Evolutionary conservation across 2,797 vertebrate species (phyloP).

Genomic region (Masticophis lateralis): DNA sequence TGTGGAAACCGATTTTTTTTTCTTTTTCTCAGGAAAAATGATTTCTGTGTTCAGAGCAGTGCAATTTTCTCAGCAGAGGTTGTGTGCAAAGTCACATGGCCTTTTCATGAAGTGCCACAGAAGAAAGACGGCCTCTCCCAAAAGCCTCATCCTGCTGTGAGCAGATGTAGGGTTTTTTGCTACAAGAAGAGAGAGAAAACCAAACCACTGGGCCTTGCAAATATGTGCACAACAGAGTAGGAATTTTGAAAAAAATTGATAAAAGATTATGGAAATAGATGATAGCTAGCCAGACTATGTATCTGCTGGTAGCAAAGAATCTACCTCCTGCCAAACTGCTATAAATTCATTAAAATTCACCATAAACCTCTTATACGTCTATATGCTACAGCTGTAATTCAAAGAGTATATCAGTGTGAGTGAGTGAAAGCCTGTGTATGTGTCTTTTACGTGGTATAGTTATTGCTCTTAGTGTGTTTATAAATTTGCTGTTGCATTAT

Average conservation of each 20-base stretch:
- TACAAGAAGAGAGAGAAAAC: background rate
- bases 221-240: background rate
- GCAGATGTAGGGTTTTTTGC: background rate
- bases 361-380: background rate
- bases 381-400: background rate
- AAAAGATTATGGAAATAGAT: background rate
- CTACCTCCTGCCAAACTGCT: background rate
- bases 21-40: background rate
- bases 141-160: background rate
- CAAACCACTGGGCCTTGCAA: background rate
- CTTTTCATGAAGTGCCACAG: background rate
- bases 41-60: background rate
- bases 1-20: background rate
- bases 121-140: background rate
- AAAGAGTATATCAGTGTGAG: background rate
- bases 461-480: background rate
- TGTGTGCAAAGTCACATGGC: background rate
- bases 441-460: background rate
- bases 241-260: background rate
- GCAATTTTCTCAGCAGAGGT: background rate
- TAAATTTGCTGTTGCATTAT: background rate
- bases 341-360: background rate
- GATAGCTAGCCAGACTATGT: background rate
- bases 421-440: background rate
- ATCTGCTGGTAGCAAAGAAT: background rate